These are phyloP conservation scores for Phyllotreta striolata DNA, from an alignment of 2,888 invertebrate genomes.

Conservation along the genomic window DNA sequence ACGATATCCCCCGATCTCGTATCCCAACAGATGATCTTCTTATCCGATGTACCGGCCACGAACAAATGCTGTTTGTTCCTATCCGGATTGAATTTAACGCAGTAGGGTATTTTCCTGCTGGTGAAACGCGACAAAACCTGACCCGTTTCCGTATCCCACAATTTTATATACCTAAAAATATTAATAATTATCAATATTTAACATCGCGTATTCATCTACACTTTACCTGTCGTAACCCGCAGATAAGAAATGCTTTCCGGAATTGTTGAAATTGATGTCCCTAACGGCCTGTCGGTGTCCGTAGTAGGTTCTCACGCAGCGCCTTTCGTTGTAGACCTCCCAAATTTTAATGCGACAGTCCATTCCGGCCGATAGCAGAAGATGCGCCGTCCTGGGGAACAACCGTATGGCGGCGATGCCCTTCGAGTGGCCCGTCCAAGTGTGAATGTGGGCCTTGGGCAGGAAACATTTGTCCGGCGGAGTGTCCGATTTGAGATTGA, in stretches of 20 bases:
- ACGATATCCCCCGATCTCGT: constrained; percentile 69
- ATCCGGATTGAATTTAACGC: constrained; percentile 98
- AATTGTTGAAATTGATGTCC: constrained; percentile 95
- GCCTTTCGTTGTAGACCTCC: constrained; percentile 96
- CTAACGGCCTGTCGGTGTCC: constrained; percentile 97
- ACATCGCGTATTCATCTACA: constrained; percentile 5
- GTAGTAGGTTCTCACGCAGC: constrained; percentile 92
- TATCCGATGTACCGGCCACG: constrained; percentile 98
- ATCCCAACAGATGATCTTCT: constrained; percentile 99
- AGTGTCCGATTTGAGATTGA: constrained; percentile 83
- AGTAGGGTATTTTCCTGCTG: constrained; percentile 96
- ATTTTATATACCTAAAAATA: constrained; percentile 79
- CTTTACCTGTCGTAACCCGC: constrained; percentile 76
- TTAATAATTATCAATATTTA: constrained; percentile 10
- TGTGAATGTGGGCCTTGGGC: constrained; percentile 94
- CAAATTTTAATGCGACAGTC: constrained; percentile 97
- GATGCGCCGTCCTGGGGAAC: constrained; percentile 94
- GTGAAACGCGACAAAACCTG: constrained; percentile 87
- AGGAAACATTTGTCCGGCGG: constrained; percentile 96
- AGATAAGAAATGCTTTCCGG: constrained; percentile 91
- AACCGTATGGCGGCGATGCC: constrained; percentile 94
- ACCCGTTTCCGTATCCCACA: constrained; percentile 99
- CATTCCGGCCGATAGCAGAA: constrained; percentile 95
- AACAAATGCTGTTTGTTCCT: constrained; percentile 96
- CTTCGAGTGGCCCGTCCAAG: constrained; percentile 97